Percentiles rank a stretch among this genome's conserved stretches.
Conservation (phyloP, 2,888 invertebrate species). For the Corythucha ciliata region DNA sequence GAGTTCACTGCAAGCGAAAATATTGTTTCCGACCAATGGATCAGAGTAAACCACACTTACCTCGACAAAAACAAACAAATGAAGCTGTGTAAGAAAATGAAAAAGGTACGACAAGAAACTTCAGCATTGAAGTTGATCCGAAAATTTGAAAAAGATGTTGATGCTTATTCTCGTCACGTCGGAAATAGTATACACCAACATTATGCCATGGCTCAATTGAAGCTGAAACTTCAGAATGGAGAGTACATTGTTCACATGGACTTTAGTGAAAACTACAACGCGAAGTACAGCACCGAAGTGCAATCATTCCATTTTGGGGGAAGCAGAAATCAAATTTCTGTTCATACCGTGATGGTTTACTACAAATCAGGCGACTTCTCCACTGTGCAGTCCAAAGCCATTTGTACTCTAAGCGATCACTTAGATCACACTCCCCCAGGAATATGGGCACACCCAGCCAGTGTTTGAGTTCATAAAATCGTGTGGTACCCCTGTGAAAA, state of each 20-base stretch:
- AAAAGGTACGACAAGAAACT: constrained; percentile 3
- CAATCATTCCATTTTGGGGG: no score
- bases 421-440: background rate
- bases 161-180: background rate
- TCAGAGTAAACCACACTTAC: no score
- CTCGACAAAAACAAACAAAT: constrained; percentile 5
- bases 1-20: constrained; percentile 3
- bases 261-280: background rate
- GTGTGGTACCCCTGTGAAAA: background rate
- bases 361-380: background rate
- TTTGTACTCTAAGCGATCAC: constrained; percentile 7
- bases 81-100: background rate
- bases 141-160: constrained; percentile 12
- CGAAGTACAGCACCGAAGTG: constrained; percentile 2
- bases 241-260: constrained; percentile 9
- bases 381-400: background rate
- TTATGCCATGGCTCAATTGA: background rate
- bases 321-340: no score
- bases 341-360: no score
- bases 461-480: constrained; percentile 1
- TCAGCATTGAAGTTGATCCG: constrained; percentile 1
- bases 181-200: background rate
- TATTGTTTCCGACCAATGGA: background rate
- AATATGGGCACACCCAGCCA: constrained; percentile 3
- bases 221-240: constrained; percentile 1